These are phyloP conservation scores for Lacerta agilis DNA, from an alignment of 2,797 vertebrate species.

Conservation along the genomic window DNA sequence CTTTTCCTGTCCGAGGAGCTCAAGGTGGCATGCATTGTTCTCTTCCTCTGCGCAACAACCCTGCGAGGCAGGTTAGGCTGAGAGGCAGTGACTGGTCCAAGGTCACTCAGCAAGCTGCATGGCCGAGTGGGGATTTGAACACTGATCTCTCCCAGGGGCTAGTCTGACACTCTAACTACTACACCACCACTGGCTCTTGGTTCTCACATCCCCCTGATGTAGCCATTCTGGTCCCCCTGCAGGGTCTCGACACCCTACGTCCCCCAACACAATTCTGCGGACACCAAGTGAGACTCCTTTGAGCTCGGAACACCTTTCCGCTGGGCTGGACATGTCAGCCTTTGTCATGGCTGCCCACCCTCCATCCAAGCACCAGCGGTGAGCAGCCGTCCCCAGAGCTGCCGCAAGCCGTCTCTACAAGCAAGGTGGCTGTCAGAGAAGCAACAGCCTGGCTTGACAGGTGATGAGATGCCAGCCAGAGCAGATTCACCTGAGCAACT, in stretches of 20 bases:
- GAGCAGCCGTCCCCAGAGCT: not conserved
- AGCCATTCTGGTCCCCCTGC: not conserved
- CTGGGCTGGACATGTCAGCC: not conserved
- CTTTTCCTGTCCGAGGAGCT: too few species aligned
- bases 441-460: not conserved
- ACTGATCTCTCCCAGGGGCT: too few species aligned
- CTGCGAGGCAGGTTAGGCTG: too few species aligned
- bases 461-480: not conserved
- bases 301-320: not conserved
- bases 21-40: too few species aligned
- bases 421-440: not conserved
- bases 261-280: too few species aligned
- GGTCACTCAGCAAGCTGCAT: too few species aligned
- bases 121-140: too few species aligned
- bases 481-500: not conserved
- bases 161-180: too few species aligned
- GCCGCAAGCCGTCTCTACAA: not conserved
- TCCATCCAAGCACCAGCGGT: not conserved
- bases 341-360: not conserved
- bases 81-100: too few species aligned
- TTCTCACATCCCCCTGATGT: fast-evolving
- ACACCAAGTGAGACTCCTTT: not conserved
- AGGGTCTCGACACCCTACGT: fast-evolving
- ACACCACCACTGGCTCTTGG: not conserved
- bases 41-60: too few species aligned